Evolutionary conservation across 2,888 invertebrate genomes (phyloP).

Genomic region (Thysanoteuthis rhombus): DNA sequence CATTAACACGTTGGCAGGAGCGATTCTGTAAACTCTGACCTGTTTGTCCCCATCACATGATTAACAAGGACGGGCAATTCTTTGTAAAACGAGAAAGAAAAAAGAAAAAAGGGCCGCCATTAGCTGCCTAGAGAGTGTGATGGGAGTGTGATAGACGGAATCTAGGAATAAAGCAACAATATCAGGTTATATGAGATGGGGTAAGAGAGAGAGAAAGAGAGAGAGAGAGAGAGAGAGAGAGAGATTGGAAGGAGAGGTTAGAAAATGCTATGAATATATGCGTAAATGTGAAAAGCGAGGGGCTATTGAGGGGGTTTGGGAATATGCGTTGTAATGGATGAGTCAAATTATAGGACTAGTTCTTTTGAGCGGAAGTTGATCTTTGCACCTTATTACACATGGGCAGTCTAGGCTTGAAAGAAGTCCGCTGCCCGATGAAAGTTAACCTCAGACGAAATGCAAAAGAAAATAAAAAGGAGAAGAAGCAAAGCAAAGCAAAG

Average conservation of each 20-base stretch:
- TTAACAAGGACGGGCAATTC: neutral
- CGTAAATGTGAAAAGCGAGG: neutral
- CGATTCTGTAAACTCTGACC: neutral
- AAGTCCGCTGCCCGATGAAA: neutral
- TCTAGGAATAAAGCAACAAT: neutral
- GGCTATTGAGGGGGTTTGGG: neutral
- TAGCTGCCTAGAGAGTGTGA: too few species aligned
- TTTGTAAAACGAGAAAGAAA: neutral
- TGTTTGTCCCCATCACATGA: neutral
- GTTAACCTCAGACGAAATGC: neutral
- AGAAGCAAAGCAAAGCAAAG: neutral
- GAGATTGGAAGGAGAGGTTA: neutral
- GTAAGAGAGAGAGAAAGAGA: neutral
- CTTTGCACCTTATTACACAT: constrained; percentile 12
- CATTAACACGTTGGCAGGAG: neutral
- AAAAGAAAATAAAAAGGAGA: neutral
- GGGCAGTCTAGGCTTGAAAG: neutral
- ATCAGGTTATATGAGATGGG: neutral
- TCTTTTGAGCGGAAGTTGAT: neutral
- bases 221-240: too few species aligned
- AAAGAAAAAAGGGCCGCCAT: too few species aligned
- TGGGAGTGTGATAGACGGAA: neutral
- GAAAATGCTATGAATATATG: neutral
- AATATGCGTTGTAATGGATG: neutral
- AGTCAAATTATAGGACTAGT: neutral